Conservation (phyloP, 2,797 vertebrate genomes). For the Apodemus agrarius region DNA sequence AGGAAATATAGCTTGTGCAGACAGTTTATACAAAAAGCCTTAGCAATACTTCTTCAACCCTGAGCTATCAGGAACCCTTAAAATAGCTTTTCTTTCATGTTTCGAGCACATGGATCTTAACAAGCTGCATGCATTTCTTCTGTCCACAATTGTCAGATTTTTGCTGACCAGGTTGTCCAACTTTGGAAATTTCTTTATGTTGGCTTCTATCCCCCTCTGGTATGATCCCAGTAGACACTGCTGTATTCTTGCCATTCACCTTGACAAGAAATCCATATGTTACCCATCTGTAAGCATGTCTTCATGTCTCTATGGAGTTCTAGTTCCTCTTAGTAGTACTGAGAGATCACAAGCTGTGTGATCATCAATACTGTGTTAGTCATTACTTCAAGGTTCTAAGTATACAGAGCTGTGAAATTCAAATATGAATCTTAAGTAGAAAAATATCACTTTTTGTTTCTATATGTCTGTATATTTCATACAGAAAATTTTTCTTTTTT, state of each 20-base stretch:
- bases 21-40: not conserved
- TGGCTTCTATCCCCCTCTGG: not conserved
- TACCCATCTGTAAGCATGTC: not conserved
- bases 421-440: not conserved
- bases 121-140: not conserved
- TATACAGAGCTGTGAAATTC: not conserved
- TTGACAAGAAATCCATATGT: not conserved
- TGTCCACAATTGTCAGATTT: not conserved
- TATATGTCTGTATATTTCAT: not conserved
- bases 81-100: not conserved
- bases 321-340: not conserved
- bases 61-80: not conserved
- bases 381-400: not conserved
- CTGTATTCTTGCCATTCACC: not conserved
- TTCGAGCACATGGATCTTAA: not conserved
- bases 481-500: not conserved
- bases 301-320: not conserved
- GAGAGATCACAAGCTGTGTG: not conserved
- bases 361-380: not conserved
- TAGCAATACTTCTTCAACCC: not conserved
- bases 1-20: not conserved
- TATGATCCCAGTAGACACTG: not conserved
- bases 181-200: not conserved
- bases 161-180: not conserved
- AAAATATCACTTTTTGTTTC: not conserved